phyloP scores from a whole-genome alignment of 2,113 vertebrate genomes.

The Corythaixoides concolor region DNA sequence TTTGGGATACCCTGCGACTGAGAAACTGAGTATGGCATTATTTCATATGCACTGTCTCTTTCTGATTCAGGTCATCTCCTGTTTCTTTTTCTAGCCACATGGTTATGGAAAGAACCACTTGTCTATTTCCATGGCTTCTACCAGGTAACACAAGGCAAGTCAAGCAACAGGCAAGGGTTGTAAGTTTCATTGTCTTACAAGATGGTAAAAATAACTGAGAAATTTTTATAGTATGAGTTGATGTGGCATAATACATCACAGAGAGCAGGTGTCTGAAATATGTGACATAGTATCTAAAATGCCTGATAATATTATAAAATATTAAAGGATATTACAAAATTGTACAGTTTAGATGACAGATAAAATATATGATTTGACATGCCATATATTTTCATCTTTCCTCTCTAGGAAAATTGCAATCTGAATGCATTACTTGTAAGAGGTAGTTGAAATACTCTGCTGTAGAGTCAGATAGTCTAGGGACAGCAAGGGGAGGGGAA shows the following conservation, averaged over 20 bases:
- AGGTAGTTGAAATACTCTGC: background rate
- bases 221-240: background rate
- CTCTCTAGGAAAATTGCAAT: conserved; percentile 6
- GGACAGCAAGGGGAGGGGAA: background rate
- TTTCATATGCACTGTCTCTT: background rate
- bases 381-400: conserved; percentile 30
- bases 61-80: background rate
- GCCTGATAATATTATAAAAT: conserved; percentile 35
- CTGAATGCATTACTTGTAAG: background rate
- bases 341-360: conserved; percentile 42
- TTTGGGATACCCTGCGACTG: background rate
- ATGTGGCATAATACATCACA: background rate
- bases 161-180: background rate
- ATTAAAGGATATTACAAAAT: conserved; percentile 57
- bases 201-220: conserved; percentile 23
- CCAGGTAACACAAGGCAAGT: background rate
- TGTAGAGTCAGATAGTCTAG: background rate
- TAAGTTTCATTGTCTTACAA: background rate
- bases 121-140: background rate
- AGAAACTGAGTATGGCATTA: background rate
- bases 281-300: conserved; percentile 12
- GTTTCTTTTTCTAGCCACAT: background rate
- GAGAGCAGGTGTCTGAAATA: conserved; percentile 39
- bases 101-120: background rate
- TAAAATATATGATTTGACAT: conserved; percentile 34